Base-by-base conservation (phyloP, 2,113 vertebrate genomes). In the Paralichthys olivaceus region DNA sequence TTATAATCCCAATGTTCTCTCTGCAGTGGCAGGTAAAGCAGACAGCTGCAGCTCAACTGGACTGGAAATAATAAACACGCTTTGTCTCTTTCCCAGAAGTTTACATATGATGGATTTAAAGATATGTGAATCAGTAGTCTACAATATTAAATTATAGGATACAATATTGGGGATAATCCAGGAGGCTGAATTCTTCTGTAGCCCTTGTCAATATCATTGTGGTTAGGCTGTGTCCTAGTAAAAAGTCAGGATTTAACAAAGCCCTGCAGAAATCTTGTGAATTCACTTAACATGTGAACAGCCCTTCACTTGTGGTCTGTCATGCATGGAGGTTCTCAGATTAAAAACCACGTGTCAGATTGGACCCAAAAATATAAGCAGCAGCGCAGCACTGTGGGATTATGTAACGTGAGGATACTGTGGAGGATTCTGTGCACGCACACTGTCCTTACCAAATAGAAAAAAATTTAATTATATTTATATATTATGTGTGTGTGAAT, bases 1-100 rank as follows among this genome's bases (percentile, higher is more conserved):
- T 95, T 96, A 95, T 97, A 97, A 97, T 96, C 95, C 90, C 92
- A 93, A 94, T 94, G 94, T 95, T 91, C 94, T 90, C 93, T 88
- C 90, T 66, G 28, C 58, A 64, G 58, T 73, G 59, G 53, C 67
- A 87, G 81, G 76, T 85, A 65, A 87, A n/a, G 47, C 64, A 58
- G 69, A 22, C 67, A 74, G 69, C 64, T 84, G 74, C 65, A 77
- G 17, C 54, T 74, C 60, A 68, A 60, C 54, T 58, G 51, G 37
- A 25, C 40, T 70, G n/a, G n/a, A 69, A 72, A 69, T 63, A 13
- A 59, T 54, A 34, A 63, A 26, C 20, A 22, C 7, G 20, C 49
- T 53, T 22, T 53, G 49, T 53, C 37, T 40, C 37, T 53, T 53
- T n/a, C 49, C 45, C 45, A 17, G 45, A 49, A 19, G 19, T 49